A percentile compares a stretch with the other conserved stretches of the same genome.
These are phyloP conservation scores for Octopus sinensis DNA, from an alignment of 1,140 invertebrate genomes.

Conservation along the genomic window DNA sequence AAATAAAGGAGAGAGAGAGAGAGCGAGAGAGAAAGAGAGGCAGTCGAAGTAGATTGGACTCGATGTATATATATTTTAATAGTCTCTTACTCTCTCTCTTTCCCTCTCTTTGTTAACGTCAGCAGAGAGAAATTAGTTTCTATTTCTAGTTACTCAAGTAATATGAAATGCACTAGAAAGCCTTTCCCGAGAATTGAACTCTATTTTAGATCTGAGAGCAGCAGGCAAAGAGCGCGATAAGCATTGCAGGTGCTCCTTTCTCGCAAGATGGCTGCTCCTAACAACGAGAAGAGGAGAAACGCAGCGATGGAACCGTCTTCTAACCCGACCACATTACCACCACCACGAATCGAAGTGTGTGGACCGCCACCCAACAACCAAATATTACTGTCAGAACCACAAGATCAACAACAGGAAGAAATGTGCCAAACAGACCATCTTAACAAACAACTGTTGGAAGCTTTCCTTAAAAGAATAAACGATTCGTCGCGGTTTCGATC, in stretches of 20 bases:
- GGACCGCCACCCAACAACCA: neutral
- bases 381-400: neutral
- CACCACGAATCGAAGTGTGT: slow-evolving; percentile 1
- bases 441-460: slow-evolving; percentile 36
- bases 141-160: too few relatives aligned
- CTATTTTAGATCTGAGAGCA: too few relatives aligned
- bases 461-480: slow-evolving; percentile 39
- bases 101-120: too few relatives aligned
- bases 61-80: too few relatives aligned
- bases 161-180: too few relatives aligned
- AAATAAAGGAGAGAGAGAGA: neutral
- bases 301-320: neutral
- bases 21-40: neutral
- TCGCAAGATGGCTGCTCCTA: neutral
- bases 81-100: too few relatives aligned
- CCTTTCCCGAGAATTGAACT: too few relatives aligned
- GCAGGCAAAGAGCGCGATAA: neutral
- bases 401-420: slow-evolving; percentile 27
- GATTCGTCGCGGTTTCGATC: slow-evolving; percentile 1
- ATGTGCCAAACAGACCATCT: slow-evolving; percentile 41
- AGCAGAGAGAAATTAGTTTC: too few relatives aligned
- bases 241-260: neutral
- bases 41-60: neutral
- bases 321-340: neutral
- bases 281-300: neutral